These are phyloP conservation scores for Galerucella calmariensis DNA, from an alignment of 2,888 invertebrate genomes.

Conservation along the genomic window DNA sequence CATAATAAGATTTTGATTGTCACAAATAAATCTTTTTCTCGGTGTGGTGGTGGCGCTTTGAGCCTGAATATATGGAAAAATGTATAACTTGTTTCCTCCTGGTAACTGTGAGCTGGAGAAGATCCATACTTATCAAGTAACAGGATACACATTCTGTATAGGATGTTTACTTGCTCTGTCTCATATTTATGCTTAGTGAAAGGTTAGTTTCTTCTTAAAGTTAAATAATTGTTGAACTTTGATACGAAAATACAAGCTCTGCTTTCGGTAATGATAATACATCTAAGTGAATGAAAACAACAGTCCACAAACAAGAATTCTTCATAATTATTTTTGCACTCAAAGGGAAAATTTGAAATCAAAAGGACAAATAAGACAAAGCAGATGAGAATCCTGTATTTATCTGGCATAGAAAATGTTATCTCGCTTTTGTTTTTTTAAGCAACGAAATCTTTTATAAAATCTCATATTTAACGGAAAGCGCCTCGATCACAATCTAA, in stretches of 20 bases:
- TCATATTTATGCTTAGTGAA: too few species aligned
- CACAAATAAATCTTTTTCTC: too few species aligned
- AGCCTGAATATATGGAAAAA: too few species aligned
- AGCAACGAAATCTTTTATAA: not conserved
- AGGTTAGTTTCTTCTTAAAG: too few species aligned
- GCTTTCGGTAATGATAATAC: not conserved
- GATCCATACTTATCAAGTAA: too few species aligned
- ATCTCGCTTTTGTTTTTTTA: not conserved
- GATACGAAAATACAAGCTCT: not conserved
- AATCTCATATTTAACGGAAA: not conserved
- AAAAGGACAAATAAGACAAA: conserved; percentile 2
- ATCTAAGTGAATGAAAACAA: not conserved
- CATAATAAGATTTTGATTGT: too few species aligned
- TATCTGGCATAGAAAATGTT: not conserved
- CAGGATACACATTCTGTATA: too few species aligned
- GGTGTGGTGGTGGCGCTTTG: too few species aligned
- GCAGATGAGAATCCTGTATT: not conserved
- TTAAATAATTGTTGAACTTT: not conserved
- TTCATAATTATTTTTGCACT: not conserved
- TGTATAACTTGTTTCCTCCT: too few species aligned
- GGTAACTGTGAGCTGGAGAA: too few species aligned
- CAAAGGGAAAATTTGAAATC: not conserved
- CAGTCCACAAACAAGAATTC: not conserved
- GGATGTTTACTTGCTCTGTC: too few species aligned
- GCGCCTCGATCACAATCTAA: not conserved